Evolutionary conservation across 2,797 vertebrate genomes (phyloP), one percentile per base, ranked within the genome.

Genomic region (Alca torda): DNA sequence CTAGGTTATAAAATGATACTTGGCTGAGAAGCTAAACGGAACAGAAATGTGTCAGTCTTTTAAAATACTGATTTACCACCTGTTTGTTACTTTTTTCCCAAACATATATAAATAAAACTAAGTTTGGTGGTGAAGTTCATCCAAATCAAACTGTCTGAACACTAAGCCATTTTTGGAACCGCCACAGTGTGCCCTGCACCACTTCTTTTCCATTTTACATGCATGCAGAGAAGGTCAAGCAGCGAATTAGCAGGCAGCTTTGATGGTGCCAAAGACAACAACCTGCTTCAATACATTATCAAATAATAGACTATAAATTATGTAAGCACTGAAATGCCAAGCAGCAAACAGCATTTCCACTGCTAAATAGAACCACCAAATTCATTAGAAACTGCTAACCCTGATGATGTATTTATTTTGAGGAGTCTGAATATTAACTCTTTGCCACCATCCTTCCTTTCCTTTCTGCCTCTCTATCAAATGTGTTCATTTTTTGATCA

Each of bases 291-390:
- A 86, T 95, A 83, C 77, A 80, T 96, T 94, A 95, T 94, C 89
- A 95, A 95, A 97, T 95, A 96, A 93, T 96, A 94, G 92, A 68
- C 77, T 77, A 86, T 93, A 94, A 96, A 95, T 95, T 93, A 97
- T 96, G 86, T 94, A 96, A 93, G 90, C 68, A 41, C 84, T 87
- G 70, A 96, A 97, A 97, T 96, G 93, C 90, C 95, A 97, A 94
- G 61, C 84, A 87, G 94, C 56, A 80, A 91, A 57, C 76, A 96
- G 51, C 60, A 89, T 93, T 92, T 83, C 77, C 91, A 84, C 59
- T 90, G 84, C 91, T 95, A 95, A 97, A 94, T 43, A 80, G 89
- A 89, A 93, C 54, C 83, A 61, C 73, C 7, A 5, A 92, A 90
- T 77, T 93, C 60, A 81, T 84, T 90, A 82, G 91, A 39, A 95